Base-by-base conservation (phyloP, 2,888 invertebrate species). In the Bellardia bayeri region DNA sequence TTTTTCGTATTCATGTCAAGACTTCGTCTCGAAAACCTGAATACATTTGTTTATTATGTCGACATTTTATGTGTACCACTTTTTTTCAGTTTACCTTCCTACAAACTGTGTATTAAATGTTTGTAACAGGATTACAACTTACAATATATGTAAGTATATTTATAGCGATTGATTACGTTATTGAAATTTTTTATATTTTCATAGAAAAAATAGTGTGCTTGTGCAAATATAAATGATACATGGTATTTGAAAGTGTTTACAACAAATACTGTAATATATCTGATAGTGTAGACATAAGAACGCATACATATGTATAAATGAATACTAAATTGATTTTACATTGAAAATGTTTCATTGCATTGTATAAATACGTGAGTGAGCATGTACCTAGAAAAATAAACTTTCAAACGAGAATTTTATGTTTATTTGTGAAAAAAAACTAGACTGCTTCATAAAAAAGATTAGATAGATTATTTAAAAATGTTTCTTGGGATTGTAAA, bases 291-390 rank as follows among this genome's bases (percentile, higher is more conserved):
- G n/a, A 54, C n/a, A 54, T n/a, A 54, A n/a, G 51, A 13, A n/a
- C 23, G 1, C 23, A 58, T 58, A 23, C 23, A 58, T 58, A 58
- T n/a, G 8, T 64, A 16, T 30, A 16, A 45, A 68, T 49, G 49
- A 49, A 3, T 23, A 23, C 23, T 49, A 68, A 68, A 68, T 49
- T 68, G 68, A 68, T 45, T 68, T 68, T 68, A 42, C 49, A 49
- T 68, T 68, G 49, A 68, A 68, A 45, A 45, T 45, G 13, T 9
- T 42, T 42, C n/a, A 16, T 42, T 42, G 8, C 16, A 64, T 64
- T n/a, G 8, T 3, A 16, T 64, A 64, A 16, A 42, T 9, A 4
- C 6, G 51, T 51, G 23, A 23, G 23, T 23, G 23, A 23, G 23
- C 23, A 16, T 6, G 51, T n/a, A 51, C 51, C 37, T 37, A 37